Conservation (phyloP, 2,113 vertebrate species). For the Hydrolagus affinis region DNA sequence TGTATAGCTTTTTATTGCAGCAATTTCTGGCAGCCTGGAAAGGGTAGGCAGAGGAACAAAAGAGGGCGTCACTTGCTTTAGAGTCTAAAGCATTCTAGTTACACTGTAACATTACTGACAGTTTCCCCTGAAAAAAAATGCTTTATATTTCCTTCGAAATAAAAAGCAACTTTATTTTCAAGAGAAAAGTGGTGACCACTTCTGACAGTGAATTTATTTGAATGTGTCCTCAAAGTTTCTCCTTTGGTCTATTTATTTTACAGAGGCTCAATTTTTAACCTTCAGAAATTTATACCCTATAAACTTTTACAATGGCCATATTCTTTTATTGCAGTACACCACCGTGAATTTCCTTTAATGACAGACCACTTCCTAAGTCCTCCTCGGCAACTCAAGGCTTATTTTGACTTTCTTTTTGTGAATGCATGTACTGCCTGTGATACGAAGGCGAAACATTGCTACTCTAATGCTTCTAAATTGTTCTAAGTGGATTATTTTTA, state of each 20-base stretch:
- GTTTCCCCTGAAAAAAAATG: not conserved
- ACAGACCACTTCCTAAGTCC: slow-evolving; percentile 62
- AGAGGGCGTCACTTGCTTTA: slow-evolving; percentile 40
- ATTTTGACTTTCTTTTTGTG: not conserved
- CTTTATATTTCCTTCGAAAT: not conserved
- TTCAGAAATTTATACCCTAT: slow-evolving; percentile 99
- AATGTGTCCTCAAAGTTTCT: slow-evolving; percentile 64
- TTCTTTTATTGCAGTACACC: slow-evolving; percentile 91
- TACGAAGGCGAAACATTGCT: not conserved
- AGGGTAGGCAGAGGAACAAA: slow-evolving; percentile 60
- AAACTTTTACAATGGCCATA: slow-evolving; percentile 99
- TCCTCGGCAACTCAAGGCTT: slow-evolving; percentile 37
- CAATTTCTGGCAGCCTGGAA: slow-evolving; percentile 52
- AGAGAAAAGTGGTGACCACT: too few relatives aligned
- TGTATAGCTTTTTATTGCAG: slow-evolving; percentile 46
- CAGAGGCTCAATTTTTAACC: slow-evolving; percentile 96
- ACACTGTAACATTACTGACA: not conserved
- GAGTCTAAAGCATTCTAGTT: slow-evolving; percentile 20
- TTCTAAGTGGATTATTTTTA: not conserved
- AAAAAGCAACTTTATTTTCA: slow-evolving; percentile 14
- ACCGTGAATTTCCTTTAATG: slow-evolving; percentile 78
- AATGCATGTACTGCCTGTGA: not conserved
- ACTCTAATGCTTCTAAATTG: not conserved
- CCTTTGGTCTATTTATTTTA: slow-evolving; percentile 82
- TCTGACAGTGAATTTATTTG: slow-evolving; percentile 44